A percentile compares a stretch with the other conserved stretches of the same genome.
Evolutionary conservation across 92 coral and sea anemone species (phyloP).

Genomic region (Epizoanthus stellaris): DNA sequence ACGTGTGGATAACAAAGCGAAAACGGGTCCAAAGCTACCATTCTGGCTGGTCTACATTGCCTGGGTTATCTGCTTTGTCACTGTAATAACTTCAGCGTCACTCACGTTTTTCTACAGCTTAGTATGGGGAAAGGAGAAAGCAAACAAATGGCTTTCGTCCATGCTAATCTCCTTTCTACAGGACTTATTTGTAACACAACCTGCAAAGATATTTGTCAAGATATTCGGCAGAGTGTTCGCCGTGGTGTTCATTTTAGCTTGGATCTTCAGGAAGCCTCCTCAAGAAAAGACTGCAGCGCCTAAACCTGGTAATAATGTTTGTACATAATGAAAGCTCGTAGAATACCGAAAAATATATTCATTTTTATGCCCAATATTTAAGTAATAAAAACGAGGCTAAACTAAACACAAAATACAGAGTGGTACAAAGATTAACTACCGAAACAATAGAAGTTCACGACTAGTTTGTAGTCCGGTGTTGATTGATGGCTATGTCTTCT

Average conservation of each 20-base stretch:
- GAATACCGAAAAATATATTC: no score
- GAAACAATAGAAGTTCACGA: no score
- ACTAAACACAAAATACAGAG: no score
- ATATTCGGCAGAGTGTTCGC: slow-evolving; percentile 12
- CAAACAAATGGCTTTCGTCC: slow-evolving; percentile 22
- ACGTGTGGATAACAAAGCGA: not conserved
- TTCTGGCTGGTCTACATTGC: slow-evolving; percentile 43
- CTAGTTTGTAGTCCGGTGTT: no score
- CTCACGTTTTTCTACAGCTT: slow-evolving; percentile 37
- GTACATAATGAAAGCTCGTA: no score
- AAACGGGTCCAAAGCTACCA: slow-evolving; percentile 15
- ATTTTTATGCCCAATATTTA: no score
- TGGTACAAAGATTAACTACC: no score
- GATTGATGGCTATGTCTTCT: no score
- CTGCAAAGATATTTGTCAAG: slow-evolving; percentile 23
- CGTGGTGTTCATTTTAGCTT: not conserved
- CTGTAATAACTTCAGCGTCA: slow-evolving; percentile 11
- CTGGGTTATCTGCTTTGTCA: slow-evolving; percentile 7
- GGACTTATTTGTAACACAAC: slow-evolving; percentile 7
- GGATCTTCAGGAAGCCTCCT: slow-evolving; percentile 2
- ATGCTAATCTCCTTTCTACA: slow-evolving; percentile 19
- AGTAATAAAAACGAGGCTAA: no score
- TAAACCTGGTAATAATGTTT: not conserved
- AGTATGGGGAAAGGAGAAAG: slow-evolving; percentile 7
- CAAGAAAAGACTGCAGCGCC: not conserved